phyloP scores from a whole-genome alignment of 2,888 invertebrate species.

The Sinelater perroti region DNA sequence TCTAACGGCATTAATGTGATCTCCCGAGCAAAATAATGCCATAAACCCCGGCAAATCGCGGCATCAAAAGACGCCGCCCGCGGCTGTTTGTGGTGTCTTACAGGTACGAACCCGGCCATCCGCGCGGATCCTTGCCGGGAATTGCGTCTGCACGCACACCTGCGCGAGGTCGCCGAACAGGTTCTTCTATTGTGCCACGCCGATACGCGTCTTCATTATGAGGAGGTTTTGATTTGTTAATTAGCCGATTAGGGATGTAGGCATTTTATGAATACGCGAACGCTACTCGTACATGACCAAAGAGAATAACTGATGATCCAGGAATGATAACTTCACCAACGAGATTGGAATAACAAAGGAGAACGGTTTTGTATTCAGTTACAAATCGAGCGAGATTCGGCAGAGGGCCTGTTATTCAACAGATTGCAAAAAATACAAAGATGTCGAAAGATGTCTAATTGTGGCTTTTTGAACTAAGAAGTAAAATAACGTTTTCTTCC shows the following conservation, averaged over 20 bases:
- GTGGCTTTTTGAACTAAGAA: no score
- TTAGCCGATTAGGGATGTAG: no score
- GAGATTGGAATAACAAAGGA: background rate
- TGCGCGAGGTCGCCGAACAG: background rate
- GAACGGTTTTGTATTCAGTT: background rate
- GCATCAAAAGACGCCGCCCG: conserved; percentile 1
- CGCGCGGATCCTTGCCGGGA: conserved; percentile 1
- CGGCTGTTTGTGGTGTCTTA: background rate
- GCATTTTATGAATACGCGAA: no score
- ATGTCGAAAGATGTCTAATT: no score
- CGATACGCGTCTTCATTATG: conserved; percentile 5
- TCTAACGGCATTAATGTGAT: conserved; percentile 4
- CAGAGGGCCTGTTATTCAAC: no score
- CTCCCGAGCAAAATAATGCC: conserved; percentile 8
- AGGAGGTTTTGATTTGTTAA: conserved; percentile 8
- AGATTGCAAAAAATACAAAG: no score
- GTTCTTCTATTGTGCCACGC: conserved; percentile 5
- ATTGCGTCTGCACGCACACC: background rate
- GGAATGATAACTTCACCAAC: background rate
- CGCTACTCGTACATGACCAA: background rate
- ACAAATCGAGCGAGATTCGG: background rate
- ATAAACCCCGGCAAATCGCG: conserved; percentile 4
- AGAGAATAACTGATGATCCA: conserved; percentile 1
- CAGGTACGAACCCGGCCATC: conserved; percentile 1
- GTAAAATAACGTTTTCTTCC: no score